Evolutionary conservation across 2,113 vertebrate genomes (phyloP).

Genomic region (Junco hyemalis): DNA sequence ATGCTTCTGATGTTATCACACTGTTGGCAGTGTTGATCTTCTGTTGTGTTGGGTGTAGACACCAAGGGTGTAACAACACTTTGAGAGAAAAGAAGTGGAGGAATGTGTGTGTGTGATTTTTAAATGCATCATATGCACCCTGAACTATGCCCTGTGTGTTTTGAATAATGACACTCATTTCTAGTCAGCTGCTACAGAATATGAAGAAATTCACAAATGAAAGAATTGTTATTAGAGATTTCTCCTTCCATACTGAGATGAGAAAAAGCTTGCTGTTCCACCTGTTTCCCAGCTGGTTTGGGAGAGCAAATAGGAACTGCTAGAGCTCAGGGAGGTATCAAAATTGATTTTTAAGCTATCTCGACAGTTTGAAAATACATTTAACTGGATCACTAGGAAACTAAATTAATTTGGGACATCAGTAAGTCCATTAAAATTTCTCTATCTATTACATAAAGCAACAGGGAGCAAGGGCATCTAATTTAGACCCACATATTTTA

Average conservation of each 20-base stretch:
- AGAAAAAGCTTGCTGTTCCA: not conserved
- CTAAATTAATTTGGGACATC: conserved; percentile 3
- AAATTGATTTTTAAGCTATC: conserved; percentile 26
- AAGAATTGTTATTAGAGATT: not conserved
- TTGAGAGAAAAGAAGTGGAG: not conserved
- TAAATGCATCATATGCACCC: not conserved
- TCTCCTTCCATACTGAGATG: not conserved
- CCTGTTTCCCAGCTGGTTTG: not conserved
- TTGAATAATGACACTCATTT: not conserved
- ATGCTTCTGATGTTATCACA: not conserved
- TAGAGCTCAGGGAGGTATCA: not conserved
- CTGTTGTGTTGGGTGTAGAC: not conserved
- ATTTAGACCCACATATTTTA: not conserved
- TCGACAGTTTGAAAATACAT: not conserved
- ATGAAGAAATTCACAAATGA: not conserved
- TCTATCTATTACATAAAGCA: not conserved
- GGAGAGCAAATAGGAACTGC: not conserved
- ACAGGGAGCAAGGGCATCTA: not conserved
- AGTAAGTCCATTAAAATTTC: conserved; percentile 8
- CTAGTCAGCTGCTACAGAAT: not conserved
- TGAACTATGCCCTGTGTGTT: not conserved
- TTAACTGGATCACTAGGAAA: not conserved
- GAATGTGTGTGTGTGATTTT: not conserved
- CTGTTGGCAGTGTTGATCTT: not conserved
- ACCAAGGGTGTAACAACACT: rapidly evolving